These are phyloP conservation scores for Albula glossodonta DNA, from an alignment of 2,113 vertebrate species.

Conservation along the genomic window DNA sequence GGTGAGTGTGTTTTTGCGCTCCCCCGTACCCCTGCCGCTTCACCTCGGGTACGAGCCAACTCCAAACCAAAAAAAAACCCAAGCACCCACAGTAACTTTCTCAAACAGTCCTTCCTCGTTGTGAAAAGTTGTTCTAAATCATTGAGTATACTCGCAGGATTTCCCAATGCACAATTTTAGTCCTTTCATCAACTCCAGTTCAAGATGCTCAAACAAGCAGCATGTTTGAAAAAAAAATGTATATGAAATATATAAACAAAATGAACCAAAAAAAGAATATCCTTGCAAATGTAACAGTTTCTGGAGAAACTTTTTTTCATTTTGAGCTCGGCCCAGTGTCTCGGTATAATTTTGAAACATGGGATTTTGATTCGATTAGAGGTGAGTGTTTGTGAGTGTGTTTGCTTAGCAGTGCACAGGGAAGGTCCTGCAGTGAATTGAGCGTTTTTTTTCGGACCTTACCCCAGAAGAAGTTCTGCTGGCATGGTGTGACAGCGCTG, in stretches of 20 bases:
- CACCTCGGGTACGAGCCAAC: slow-evolving; percentile 33
- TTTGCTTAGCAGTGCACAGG: no score
- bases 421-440: no score
- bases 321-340: no score
- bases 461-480: slow-evolving; percentile 99
- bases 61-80: slow-evolving; percentile 44
- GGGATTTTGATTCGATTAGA: no score
- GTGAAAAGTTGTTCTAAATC: slow-evolving; percentile 58
- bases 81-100: slow-evolving; percentile 31
- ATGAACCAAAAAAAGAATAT: slow-evolving; percentile 19
- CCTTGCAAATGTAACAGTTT: slow-evolving; percentile 35
- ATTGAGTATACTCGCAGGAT: slow-evolving; percentile 70
- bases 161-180: slow-evolving; percentile 63
- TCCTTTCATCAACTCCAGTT: slow-evolving; percentile 59
- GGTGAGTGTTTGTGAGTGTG: no score
- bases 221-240: slow-evolving; percentile 53
- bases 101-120: slow-evolving; percentile 48
- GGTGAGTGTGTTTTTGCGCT: slow-evolving; percentile 3
- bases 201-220: slow-evolving; percentile 70
- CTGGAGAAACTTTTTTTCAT: no score
- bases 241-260: no score
- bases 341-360: no score
- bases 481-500: slow-evolving; percentile 97
- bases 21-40: background rate
- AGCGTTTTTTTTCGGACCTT: slow-evolving; percentile 57